Evolutionary conservation across 37 sponge, comb jelly and placozoan genomes (phyloP).

Genomic region (Diacarnus erythraeanus): DNA sequence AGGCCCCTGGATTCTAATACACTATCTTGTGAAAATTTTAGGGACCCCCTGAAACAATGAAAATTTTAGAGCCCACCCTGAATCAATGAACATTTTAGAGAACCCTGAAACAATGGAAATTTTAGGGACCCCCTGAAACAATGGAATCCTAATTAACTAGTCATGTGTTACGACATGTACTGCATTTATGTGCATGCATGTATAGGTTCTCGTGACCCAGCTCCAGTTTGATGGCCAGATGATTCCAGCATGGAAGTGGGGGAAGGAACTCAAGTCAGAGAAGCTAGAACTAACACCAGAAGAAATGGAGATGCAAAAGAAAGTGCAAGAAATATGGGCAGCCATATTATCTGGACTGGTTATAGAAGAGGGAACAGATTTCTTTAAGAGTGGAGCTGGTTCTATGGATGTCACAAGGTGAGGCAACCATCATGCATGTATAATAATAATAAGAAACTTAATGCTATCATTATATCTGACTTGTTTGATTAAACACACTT

Average conservation of each 20-base stretch:
- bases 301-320: constrained; percentile 67
- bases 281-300: constrained; percentile 73
- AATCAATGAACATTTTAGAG: too few species aligned
- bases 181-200: neutral
- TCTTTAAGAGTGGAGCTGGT: constrained; percentile 89
- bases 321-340: constrained; percentile 64
- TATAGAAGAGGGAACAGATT: constrained; percentile 86
- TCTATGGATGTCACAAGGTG: constrained; percentile 95
- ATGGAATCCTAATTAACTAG: too few species aligned
- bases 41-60: too few species aligned
- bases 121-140: too few species aligned
- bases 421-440: too few species aligned
- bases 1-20: too few species aligned
- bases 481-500: neutral
- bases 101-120: too few species aligned
- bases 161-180: too few species aligned
- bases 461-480: too few species aligned
- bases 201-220: constrained; percentile 72
- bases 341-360: constrained; percentile 61
- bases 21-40: too few species aligned
- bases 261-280: constrained; percentile 58
- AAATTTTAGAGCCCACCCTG: too few species aligned
- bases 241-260: constrained; percentile 83
- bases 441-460: too few species aligned
- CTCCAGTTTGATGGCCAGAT: constrained; percentile 85